Base-by-base conservation (phyloP, 2,797 vertebrate species). In the Acanthurus tractus region DNA sequence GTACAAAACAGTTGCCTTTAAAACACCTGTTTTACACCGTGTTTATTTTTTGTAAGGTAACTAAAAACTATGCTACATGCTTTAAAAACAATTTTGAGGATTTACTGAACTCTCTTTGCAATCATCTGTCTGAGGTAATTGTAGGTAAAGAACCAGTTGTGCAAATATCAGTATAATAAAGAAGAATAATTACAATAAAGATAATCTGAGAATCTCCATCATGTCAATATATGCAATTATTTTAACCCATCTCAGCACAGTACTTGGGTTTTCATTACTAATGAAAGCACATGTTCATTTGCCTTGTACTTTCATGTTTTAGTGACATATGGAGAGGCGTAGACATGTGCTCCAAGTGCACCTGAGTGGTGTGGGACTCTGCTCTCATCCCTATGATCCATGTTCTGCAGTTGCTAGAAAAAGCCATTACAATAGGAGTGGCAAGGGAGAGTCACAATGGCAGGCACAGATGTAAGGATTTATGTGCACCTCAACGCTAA, bases 401-500 rank as follows among this genome's bases (percentile, higher is more conserved):
- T 81, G 82, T 84, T 87, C 63, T 52, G 68, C 69, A 67, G 76
- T 56, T 61, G 50, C 59, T 72, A 69, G 74, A 89, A 67, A 73
- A 78, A 88, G 79, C 45, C 72, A 65, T 85, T 81, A 85, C 57
- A 81, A 68, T 49, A 49, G 58, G 29, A 84, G 70, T 70, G 78
- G 55, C 76, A 77, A 59, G 72, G 62, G 59, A 76, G 73, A 89
- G 70, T 54, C 74, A 63, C 49, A 59, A 81, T 76, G 78, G 53
- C 45, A 62, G 69, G 66, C 81, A 77, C 78, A 85, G 76, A 88
- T 88, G 86, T 88, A 74, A 70, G 77, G 81, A 85, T 89, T 87
- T 85, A 82, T n/a, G 6, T 83, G 77, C 76, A 78, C 64, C 71
- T 76, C 40, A 4, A 56, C 74, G 52, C 76, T 74, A 64, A 58